These are phyloP conservation scores for Drosophila pectinifera DNA, from an alignment of 1,140 invertebrate species.

Conservation along the genomic window DNA sequence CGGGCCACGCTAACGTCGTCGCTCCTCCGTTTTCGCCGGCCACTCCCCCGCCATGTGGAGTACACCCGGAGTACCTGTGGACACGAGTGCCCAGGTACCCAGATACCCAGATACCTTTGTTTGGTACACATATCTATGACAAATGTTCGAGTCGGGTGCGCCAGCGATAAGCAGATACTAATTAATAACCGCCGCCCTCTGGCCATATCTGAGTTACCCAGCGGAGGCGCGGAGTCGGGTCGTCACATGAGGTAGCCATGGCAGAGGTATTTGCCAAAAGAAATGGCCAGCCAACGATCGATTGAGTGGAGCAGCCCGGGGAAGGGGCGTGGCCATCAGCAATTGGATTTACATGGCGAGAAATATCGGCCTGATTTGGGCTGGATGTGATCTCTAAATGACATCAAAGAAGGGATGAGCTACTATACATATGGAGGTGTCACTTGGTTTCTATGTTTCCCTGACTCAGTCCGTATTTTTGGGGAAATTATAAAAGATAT, in stretches of 20 bases:
- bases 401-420: background rate
- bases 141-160: conserved; percentile 69
- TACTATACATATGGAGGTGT: background rate
- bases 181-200: conserved; percentile 65
- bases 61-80: conserved; percentile 15
- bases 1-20: conserved; percentile 36
- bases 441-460: no score
- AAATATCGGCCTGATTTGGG: background rate
- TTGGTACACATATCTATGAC: conserved; percentile 67
- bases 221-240: background rate
- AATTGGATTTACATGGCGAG: conserved; percentile 30
- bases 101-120: conserved; percentile 45
- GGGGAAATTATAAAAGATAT: background rate
- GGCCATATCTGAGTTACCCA: conserved; percentile 29
- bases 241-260: conserved; percentile 65
- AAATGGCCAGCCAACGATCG: conserved; percentile 51
- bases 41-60: conserved; percentile 64
- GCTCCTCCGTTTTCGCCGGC: conserved; percentile 1
- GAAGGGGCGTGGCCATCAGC: conserved; percentile 26
- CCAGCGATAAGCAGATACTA: conserved; percentile 77
- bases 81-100: conserved; percentile 11
- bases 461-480: background rate
- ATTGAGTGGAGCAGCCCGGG: conserved; percentile 24
- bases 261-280: conserved; percentile 54
- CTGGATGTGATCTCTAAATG: background rate